A percentile compares a stretch with the other conserved stretches of the same genome.
Conservation (phyloP, 2,113 vertebrate species). For the Gila orcuttii region DNA sequence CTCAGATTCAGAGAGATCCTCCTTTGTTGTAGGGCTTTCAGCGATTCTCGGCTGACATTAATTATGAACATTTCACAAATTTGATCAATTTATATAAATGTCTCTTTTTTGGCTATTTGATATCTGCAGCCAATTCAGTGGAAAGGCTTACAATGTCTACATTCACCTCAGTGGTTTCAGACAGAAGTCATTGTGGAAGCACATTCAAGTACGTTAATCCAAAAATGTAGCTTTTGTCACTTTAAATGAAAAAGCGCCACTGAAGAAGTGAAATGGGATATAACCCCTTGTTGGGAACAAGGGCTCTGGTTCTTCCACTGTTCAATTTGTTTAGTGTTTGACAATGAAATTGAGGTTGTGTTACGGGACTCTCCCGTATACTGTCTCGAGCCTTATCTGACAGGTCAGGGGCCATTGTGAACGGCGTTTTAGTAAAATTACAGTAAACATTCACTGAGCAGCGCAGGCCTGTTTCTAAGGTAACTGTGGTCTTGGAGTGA, state of each 20-base stretch:
- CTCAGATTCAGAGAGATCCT: background rate
- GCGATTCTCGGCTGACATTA: background rate
- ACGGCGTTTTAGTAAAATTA: conserved; percentile 13
- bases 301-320: background rate
- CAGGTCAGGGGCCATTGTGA: background rate
- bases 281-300: background rate
- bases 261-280: conserved; percentile 29
- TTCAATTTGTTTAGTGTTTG: conserved; percentile 30
- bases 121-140: background rate
- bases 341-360: conserved; percentile 37
- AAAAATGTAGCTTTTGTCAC: conserved; percentile 32
- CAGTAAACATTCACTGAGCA: background rate
- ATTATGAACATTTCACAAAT: background rate
- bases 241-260: conserved; percentile 1
- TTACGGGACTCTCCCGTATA: conserved; percentile 28
- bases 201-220: background rate
- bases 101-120: background rate
- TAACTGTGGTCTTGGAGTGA: conserved; percentile 32
- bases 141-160: background rate
- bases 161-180: conserved; percentile 7
- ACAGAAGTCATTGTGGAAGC: background rate
- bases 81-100: conserved; percentile 1
- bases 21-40: conserved; percentile 4
- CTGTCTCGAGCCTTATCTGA: background rate
- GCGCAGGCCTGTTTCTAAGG: conserved; percentile 43